Percentiles rank a stretch among this genome's conserved stretches.
Evolutionary conservation across 2,797 vertebrate species (phyloP).

Genomic region (Hylomyscus alleni): DNA sequence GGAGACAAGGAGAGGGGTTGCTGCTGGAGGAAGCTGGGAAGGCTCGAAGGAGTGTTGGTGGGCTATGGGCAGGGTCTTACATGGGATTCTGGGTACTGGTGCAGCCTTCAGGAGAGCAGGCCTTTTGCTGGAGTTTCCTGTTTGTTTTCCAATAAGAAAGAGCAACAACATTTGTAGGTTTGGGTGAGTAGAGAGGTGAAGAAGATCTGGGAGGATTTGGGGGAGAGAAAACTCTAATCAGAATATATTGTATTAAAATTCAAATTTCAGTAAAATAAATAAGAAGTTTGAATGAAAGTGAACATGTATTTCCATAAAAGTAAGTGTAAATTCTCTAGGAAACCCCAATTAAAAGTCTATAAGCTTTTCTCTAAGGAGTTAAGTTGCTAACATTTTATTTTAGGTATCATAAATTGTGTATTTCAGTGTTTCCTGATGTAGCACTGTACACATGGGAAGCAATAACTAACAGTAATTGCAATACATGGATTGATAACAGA

Average conservation of each 20-base stretch:
- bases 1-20: not conserved
- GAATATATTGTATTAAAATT: not conserved
- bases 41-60: not conserved
- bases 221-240: not conserved
- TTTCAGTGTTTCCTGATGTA: not conserved
- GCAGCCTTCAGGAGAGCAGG: not conserved
- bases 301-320: not conserved
- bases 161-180: not conserved
- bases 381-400: not conserved
- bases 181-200: fast-evolving
- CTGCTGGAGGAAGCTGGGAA: not conserved
- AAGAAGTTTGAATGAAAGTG: not conserved
- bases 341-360: not conserved
- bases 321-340: not conserved
- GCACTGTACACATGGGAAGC: not conserved
- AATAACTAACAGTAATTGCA: not conserved
- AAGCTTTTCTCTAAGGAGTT: not conserved
- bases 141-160: not conserved
- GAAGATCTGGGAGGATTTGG: not conserved
- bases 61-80: not conserved
- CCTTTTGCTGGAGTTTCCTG: not conserved
- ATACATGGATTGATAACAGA: not conserved
- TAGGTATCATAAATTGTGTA: not conserved
- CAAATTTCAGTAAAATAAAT: not conserved
- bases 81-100: not conserved